Evolutionary conservation across 2,797 vertebrate species (phyloP).

Genomic region (Neosalanx taihuensis): DNA sequence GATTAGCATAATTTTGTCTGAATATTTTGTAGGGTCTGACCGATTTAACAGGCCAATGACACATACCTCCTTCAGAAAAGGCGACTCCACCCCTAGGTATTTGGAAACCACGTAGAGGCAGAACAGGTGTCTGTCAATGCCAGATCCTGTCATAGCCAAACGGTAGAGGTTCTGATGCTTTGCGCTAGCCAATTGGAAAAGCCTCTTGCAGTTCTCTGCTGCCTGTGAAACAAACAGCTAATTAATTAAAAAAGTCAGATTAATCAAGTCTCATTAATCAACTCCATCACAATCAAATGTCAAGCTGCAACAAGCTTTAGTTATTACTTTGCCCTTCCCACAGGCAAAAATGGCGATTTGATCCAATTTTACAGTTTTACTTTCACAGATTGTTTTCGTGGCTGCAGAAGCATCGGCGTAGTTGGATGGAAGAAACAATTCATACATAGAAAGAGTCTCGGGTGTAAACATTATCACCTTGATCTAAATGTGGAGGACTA

Average conservation of each 20-base stretch:
- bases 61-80: slow-evolving; percentile 82
- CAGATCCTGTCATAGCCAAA: slow-evolving; percentile 83
- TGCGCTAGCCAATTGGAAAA: slow-evolving; percentile 76
- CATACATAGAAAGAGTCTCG: too few species aligned
- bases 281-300: not conserved
- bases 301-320: not conserved
- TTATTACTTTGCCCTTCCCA: too few species aligned
- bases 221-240: slow-evolving; percentile 42
- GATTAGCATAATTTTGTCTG: too few species aligned
- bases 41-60: not conserved
- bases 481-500: too few species aligned
- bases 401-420: not conserved
- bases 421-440: too few species aligned
- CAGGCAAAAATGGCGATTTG: not conserved
- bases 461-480: too few species aligned
- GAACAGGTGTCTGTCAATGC: slow-evolving; percentile 87
- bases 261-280: not conserved
- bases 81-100: slow-evolving; percentile 80
- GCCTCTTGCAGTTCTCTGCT: slow-evolving; percentile 55
- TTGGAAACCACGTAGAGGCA: slow-evolving; percentile 85
- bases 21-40: too few species aligned
- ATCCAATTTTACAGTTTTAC: not conserved
- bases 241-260: not conserved
- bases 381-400: not conserved
- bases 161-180: slow-evolving; percentile 84